Conservation (phyloP, 2,113 vertebrate genomes). For the Trachemys scripta region DNA sequence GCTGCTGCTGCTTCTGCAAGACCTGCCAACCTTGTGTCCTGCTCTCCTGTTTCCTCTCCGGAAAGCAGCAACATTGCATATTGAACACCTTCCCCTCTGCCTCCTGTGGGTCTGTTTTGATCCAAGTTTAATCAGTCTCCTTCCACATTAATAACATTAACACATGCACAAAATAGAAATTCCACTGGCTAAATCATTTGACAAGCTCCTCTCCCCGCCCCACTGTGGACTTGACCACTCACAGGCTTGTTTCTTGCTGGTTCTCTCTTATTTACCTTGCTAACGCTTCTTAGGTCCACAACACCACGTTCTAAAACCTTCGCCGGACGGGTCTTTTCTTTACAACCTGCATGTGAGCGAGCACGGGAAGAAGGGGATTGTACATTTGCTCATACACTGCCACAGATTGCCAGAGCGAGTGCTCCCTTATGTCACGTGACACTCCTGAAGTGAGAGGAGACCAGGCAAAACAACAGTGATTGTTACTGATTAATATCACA, state of each 20-base stretch:
- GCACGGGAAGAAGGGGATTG: background rate
- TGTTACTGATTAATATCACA: background rate
- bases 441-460: background rate
- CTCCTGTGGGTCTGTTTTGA: background rate
- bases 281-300: background rate
- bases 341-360: background rate
- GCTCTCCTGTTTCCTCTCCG: accelerated
- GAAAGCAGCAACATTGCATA: background rate
- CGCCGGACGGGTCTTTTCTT: background rate
- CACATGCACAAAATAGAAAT: background rate
- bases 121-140: background rate
- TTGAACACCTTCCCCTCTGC: background rate
- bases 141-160: background rate
- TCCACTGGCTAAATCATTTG: background rate
- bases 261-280: background rate
- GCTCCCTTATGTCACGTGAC: background rate
- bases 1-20: no score
- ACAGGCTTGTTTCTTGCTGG: background rate
- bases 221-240: background rate
- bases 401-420: background rate
- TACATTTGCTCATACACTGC: background rate
- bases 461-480: background rate
- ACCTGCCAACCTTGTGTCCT: background rate
- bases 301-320: background rate
- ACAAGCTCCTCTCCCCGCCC: background rate